Evolutionary conservation across 2,888 invertebrate genomes (phyloP).

Genomic region (Eupithecia abbreviata): DNA sequence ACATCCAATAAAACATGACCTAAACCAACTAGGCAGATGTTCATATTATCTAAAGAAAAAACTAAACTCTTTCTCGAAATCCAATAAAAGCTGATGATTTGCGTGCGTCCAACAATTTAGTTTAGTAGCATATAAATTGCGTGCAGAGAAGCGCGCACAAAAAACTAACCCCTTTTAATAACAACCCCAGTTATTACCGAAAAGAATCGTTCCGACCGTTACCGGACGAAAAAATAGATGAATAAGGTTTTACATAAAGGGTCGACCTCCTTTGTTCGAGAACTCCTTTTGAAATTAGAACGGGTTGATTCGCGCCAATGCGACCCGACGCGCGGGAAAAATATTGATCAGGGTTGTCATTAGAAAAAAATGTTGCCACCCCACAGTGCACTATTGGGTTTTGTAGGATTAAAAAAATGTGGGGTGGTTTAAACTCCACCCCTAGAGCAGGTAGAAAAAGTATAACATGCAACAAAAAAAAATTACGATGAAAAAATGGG

Average conservation of each 20-base stretch:
- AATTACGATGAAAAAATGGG: constrained; percentile 39
- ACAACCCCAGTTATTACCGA: constrained; percentile 76
- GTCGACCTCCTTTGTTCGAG: constrained; percentile 65
- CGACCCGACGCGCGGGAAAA: constrained; percentile 69
- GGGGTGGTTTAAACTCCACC: constrained; percentile 75
- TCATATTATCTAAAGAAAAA: constrained; percentile 36
- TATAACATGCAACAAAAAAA: constrained; percentile 57
- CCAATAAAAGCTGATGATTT: constrained; percentile 56
- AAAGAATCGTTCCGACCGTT: constrained; percentile 79
- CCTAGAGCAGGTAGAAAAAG: constrained; percentile 71
- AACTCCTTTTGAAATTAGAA: constrained; percentile 45
- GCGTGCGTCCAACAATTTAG: constrained; percentile 74
- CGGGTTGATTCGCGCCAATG: constrained; percentile 67
- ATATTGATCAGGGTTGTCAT: constrained; percentile 70
- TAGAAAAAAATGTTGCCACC: constrained; percentile 77
- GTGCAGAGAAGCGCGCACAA: constrained; percentile 70
- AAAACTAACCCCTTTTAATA: constrained; percentile 71
- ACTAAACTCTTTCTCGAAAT: constrained; percentile 42
- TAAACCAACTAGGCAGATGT: constrained; percentile 32
- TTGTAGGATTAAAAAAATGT: constrained; percentile 69
- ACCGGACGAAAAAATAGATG: constrained; percentile 75
- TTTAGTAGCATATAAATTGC: constrained; percentile 69
- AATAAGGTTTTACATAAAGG: constrained; percentile 77
- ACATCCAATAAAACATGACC: constrained; percentile 7
- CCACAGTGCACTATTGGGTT: constrained; percentile 70